phyloP scores from a whole-genome alignment of 1,140 invertebrate genomes.

The Semibalanus balanoides region DNA sequence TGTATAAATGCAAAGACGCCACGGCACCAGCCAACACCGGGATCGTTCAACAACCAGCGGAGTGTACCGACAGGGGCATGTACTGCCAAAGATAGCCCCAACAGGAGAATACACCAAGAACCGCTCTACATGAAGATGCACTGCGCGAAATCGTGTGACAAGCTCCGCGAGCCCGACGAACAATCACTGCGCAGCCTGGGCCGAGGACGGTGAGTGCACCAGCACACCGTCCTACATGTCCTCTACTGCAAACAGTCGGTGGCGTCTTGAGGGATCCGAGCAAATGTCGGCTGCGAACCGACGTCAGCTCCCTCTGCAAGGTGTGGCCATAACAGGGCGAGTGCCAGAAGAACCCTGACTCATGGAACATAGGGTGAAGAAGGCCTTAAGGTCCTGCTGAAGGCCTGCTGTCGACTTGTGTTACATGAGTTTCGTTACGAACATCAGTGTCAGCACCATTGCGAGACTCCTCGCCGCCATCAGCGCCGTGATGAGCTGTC shows the following conservation, averaged over 20 bases:
- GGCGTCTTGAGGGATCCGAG: slow-evolving; percentile 7
- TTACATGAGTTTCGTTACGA: too few relatives aligned
- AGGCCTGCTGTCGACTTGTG: too few relatives aligned
- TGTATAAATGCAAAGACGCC: slow-evolving; percentile 29
- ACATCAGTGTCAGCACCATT: too few relatives aligned
- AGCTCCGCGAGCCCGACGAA: slow-evolving; percentile 17
- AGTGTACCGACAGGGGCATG: slow-evolving; percentile 20
- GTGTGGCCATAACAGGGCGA: slow-evolving; percentile 21
- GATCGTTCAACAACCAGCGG: slow-evolving; percentile 5
- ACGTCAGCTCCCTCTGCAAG: slow-evolving; percentile 22
- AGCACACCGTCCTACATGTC: slow-evolving; percentile 23
- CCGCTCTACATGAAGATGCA: slow-evolving; percentile 25
- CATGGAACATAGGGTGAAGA: slow-evolving; percentile 26
- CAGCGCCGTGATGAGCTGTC: too few relatives aligned
- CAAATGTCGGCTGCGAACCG: slow-evolving; percentile 18
- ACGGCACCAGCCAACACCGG: too few relatives aligned
- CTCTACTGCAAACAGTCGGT: slow-evolving; percentile 21
- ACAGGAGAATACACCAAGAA: slow-evolving; percentile 21
- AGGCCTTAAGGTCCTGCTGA: slow-evolving; percentile 28
- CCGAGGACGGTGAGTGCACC: slow-evolving; percentile 23
- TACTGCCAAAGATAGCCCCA: slow-evolving; percentile 24
- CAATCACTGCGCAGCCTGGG: slow-evolving; percentile 22
- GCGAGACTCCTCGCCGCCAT: too few relatives aligned
- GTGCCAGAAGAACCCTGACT: slow-evolving; percentile 23
- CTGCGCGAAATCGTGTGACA: slow-evolving; percentile 24